phyloP scores from a whole-genome alignment of 2,888 invertebrate genomes.

The Chymomyza caudatula region DNA sequence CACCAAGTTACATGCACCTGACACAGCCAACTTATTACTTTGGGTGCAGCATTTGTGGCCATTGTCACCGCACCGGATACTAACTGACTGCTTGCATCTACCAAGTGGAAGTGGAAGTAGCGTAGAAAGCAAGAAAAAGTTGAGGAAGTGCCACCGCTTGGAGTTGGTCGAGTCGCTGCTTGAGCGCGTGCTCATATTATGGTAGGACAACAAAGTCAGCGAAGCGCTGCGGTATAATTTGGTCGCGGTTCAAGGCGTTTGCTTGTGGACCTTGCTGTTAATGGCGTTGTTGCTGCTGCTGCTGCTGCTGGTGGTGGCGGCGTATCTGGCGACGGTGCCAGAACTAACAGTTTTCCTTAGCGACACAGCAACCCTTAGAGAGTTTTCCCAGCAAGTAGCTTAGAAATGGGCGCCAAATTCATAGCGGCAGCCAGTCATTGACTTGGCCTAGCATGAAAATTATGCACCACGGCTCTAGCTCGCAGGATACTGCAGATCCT shows the following conservation, averaged over 20 bases:
- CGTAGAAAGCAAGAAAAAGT: conserved; percentile 19
- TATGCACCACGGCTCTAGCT: conserved; percentile 23
- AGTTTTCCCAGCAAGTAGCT: conserved; percentile 47
- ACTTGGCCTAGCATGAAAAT: conserved; percentile 14
- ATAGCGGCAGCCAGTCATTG: conserved; percentile 12
- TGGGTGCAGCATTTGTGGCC: conserved; percentile 40
- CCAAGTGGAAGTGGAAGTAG: conserved; percentile 1
- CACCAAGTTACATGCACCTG: conserved; percentile 57
- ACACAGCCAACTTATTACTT: conserved; percentile 63
- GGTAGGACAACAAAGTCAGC: conserved; percentile 43
- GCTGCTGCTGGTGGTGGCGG: conserved; percentile 14
- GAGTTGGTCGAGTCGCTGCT: not conserved
- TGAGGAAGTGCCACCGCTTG: conserved; percentile 3
- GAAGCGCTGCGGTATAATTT: conserved; percentile 68
- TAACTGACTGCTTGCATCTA: not conserved
- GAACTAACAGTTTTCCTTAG: conserved; percentile 61
- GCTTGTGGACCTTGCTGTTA: conserved; percentile 30
- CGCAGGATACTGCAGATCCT: conserved; percentile 26
- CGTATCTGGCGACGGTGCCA: conserved; percentile 45
- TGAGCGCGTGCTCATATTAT: not conserved
- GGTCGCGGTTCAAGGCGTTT: conserved; percentile 53
- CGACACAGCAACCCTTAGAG: conserved; percentile 54
- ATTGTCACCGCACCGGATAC: conserved; percentile 1
- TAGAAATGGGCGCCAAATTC: conserved; percentile 59
- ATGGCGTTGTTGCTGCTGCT: conserved; percentile 18